Base-by-base conservation (phyloP, 2,113 vertebrate genomes). In the Ammodytes dubius region DNA sequence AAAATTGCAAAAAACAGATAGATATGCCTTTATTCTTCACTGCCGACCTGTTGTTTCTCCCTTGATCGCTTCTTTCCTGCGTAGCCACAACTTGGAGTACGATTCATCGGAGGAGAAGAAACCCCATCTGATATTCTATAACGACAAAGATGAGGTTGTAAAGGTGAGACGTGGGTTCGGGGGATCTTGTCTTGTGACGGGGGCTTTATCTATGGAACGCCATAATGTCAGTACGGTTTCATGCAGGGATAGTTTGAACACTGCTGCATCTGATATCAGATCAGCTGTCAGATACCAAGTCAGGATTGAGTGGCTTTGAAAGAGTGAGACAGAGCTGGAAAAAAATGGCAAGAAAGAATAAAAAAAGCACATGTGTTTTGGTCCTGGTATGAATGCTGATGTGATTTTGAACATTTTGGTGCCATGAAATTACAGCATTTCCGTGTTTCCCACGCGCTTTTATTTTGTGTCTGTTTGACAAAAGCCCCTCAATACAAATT, bases 31-130 rank as follows among this genome's bases (percentile, higher is more conserved):
- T 42, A 42, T 63, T 74, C 57, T 56, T 35, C 46, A 15, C 69
- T 39, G 56, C 66, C 64, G 66, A 61, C 75, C 86, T 83, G 88
- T 84, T 76, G 64, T 90, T 88, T 81, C 17, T 27, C 19, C 93
- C 89, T 95, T 95, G 88, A 95, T 86, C 67, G 15, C 5, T 11
- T 59, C 10, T 60, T 53, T 77, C 53, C 60, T 37, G 35, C 17
- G 57, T 54, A 96, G 95, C 87, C 95, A 96, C 88, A 96, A 95
- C 82, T 85, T 96, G 79, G 93, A 95, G 35, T 96, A 95, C 27
- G 93, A 95, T 37, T 95, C 95, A 57, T 89, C 89, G 4, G 94
- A 95, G 50, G 84, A 94, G 19, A 95, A 93, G 82, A 93, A 95
- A 1, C 96, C 96, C 5, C 93, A 87, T 57, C 89, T 96, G 14